A percentile compares a stretch with the other conserved stretches of the same genome.
phyloP scores from a whole-genome alignment of 2,113 vertebrate genomes.

The Scomber scombrus region DNA sequence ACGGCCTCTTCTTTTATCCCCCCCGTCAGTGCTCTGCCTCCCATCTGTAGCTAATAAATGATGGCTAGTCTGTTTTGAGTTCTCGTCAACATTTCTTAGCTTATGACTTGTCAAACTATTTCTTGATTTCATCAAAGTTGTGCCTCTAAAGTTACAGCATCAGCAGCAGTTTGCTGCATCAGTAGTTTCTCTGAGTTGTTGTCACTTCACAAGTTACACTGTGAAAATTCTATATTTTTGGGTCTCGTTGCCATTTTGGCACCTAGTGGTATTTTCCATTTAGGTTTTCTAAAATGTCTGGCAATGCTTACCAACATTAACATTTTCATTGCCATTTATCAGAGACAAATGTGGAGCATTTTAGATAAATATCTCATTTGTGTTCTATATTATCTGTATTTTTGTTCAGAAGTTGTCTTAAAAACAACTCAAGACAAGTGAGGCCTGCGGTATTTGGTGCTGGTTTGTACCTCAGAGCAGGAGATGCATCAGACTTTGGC shows the following conservation, averaged over 20 bases:
- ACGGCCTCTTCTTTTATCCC: constrained; percentile 9
- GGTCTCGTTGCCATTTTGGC: not conserved
- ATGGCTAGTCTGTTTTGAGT: not conserved
- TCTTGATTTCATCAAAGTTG: constrained; percentile 21
- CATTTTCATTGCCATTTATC: not conserved
- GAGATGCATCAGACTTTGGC: constrained; percentile 42
- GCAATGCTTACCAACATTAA: not conserved
- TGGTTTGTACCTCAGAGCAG: constrained; percentile 31
- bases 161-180: constrained; percentile 25
- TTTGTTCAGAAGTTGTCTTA: constrained; percentile 21
- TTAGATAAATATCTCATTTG: constrained; percentile 2
- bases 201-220: constrained; percentile 7
- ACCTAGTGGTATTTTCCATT: not conserved
- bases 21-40: not conserved
- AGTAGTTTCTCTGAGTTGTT: constrained; percentile 16
- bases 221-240: not conserved
- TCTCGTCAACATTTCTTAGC: not conserved
- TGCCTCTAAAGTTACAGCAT: not conserved
- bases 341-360: not conserved
- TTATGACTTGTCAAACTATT: constrained; percentile 1
- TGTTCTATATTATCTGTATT: not conserved
- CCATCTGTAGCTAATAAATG: constrained; percentile 23
- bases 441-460: constrained; percentile 15
- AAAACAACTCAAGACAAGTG: constrained; percentile 24
- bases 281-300: not conserved